Base-by-base conservation (phyloP, 1,140 invertebrate genomes). In the Aphelinus certus region DNA sequence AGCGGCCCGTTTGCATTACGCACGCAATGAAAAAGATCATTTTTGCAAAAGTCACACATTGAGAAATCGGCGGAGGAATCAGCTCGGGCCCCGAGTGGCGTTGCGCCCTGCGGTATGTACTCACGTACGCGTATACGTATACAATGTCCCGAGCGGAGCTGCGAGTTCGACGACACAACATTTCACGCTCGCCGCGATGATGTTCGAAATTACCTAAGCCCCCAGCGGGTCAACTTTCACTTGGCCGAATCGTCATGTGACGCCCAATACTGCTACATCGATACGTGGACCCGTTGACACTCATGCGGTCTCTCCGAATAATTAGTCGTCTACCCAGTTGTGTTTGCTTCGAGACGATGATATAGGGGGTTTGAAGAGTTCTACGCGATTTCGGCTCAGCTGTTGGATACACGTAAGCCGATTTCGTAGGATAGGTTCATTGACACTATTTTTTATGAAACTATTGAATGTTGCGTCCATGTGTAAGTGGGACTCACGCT, bases 201-300 rank as follows among this genome's bases (percentile, higher is more conserved):
- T 67, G 65, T 48, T 55, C 65, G 65, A 57, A 56, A 67, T 67
- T 67, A 67, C 65, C 65, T 57, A 67, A 67, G 45, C 26, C 26
- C 26, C 26, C 26, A 0, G 26, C 65, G 51, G 9, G 51, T 67
- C 51, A 55, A 57, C 65, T 67, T 67, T 67, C 53, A 57, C 65
- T 65, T 65, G 49, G 26, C 26, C 63, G 63, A 26, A 26, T 26
- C 26, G 26, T 26, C 26, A 26, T 26, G 26, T 26, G 26, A 26
- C 26, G 26, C 26, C 26, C 26, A 26, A 26, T 26, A 26, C 26
- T 26, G 26, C 26, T 26, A 26, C 26, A 26, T 26, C 26, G 26
- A 26, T 26, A 26, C 26, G 26, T 26, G 26, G 26, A 26, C 26
- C 26, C 26, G 26, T 26, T 26, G 26, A 26, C 26, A 26, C 26